Evolutionary conservation across 1,140 invertebrate species (phyloP), one percentile per base, ranked within the genome.

Genomic region (Notospermus geniculatus): DNA sequence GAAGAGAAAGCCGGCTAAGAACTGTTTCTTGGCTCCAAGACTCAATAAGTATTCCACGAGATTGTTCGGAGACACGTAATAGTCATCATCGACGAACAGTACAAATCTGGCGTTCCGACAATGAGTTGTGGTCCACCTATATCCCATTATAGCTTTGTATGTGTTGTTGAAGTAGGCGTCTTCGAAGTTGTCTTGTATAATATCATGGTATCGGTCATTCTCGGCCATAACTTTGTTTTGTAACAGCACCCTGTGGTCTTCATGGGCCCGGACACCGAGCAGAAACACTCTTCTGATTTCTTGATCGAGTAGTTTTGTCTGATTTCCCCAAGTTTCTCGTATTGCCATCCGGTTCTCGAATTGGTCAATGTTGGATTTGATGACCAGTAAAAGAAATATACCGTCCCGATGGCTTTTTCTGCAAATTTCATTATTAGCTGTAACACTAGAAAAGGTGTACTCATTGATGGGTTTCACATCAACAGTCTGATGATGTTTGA

Each of bases 31-130:
- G 32, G 4, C 32, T 36, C 32, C 32, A 36, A 36, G 4, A 19
- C 19, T 50, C n/a, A 23, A 19, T 50, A 50, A 50, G n/a, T 50
- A 50, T 27, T 50, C 25, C n/a, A 50, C 25, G 46, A 50, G 46
- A 27, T n/a, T 27, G 5, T 50, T 5, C 9, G n/a, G 4, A 50
- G n/a, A 23, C 19, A 50, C 46, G 25, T 23, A 50, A 9, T 23
- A 23, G n/a, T 50, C 46, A n/a, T 50, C 46, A n/a, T 50, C 46
- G 5, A 19, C n/a, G 9, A 23, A 23, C 5, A 50, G 9, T 4
- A 50, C 9, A n/a, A 50, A 50, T 50, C n/a, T 19, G 25, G 46
- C 46, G n/a, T 27, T 27, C n/a, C 19, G 4, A n/a, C 46, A 50
- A 27, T 50, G n/a, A 36, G 15, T 36, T 4, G 19, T 19, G 25